Conservation (phyloP, 2,888 invertebrate species). For the Rhorus exstirpatorius region DNA sequence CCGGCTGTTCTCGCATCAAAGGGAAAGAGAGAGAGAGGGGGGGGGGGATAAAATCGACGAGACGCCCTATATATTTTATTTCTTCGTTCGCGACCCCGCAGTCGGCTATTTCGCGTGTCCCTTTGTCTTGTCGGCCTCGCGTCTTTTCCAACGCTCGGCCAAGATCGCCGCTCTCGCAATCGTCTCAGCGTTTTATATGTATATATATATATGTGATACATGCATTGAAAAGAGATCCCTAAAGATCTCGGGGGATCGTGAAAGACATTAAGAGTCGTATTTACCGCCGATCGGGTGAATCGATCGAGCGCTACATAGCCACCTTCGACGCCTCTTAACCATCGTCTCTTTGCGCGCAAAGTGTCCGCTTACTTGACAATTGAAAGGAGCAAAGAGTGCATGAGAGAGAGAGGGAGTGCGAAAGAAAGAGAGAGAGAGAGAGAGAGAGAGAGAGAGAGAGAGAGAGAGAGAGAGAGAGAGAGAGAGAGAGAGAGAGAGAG, state of each 20-base stretch:
- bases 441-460: neutral
- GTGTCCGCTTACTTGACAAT: conserved; percentile 61
- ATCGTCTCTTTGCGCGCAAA: conserved; percentile 71
- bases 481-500: too few relatives aligned
- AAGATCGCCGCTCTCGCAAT: conserved; percentile 19
- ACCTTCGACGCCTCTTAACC: conserved; percentile 69
- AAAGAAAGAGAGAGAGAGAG: conserved; percentile 12
- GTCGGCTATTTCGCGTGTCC: conserved; percentile 69
- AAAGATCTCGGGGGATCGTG: conserved; percentile 54
- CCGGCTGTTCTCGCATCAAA: conserved; percentile 34
- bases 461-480: too few relatives aligned
- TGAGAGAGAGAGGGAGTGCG: neutral
- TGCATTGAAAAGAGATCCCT: conserved; percentile 41
- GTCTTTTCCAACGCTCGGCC: conserved; percentile 55
- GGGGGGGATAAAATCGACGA: neutral
- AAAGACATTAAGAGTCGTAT: conserved; percentile 61
- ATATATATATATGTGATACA: neutral
- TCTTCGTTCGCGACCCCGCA: conserved; percentile 47
- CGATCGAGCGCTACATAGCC: conserved; percentile 77
- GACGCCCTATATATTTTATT: conserved; percentile 1
- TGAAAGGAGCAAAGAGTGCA: conserved; percentile 51
- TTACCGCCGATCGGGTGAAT: conserved; percentile 75
- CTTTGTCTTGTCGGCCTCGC: conserved; percentile 77
- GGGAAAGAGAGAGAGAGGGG: neutral
- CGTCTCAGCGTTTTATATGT: conserved; percentile 22